Evolutionary conservation across 2,888 invertebrate genomes (phyloP), one percentile per base, ranked within the genome.

Genomic region (Ectemnius cavifrons): DNA sequence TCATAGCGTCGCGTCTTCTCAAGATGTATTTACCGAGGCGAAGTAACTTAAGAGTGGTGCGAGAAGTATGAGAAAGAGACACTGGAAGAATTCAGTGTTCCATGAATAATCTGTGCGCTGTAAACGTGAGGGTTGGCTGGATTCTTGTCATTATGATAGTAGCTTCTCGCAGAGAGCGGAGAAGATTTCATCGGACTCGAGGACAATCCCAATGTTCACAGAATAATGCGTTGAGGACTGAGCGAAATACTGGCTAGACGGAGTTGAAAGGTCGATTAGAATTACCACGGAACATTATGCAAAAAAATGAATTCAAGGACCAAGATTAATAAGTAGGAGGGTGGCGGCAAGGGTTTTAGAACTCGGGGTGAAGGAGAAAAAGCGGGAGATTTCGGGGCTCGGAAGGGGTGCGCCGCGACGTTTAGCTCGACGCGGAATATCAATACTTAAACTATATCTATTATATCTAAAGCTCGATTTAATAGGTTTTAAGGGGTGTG

Each of bases 281-380:
- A 37, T 61, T 45, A 67, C 63, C n/a, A 52, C 56, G 28, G 47
- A 58, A 52, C 16, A 4, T 13, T 60, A 58, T 28, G 56, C 56
- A 57, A 65, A 73, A 64, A 67, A 68, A 73, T 59, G 78, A 73
- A 78, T 69, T 75, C 82, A 86, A 86, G 86, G 86, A 86, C 86
- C 86, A 86, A 86, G 82, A 86, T 84, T 80, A 79, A 82, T 84
- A 80, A 80, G 79, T 82, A 75, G 76, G 80, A 70, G 63, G 62
- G 52, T 16, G n/a, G 60, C 58, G 63, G 46, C 58, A 63, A 52
- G 65, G 47, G 61, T n/a, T 70, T 71, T 62, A 52, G 11, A 5
- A 16, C 16, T 62, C 67, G 60, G 18, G 45, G n/a, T 2, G 37
- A 56, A 11, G 37, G 27, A n/a, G 65, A 57, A 11, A 49, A 60